Evolutionary conservation across 2,113 vertebrate genomes (phyloP).

Genomic region (Pongo abelii): DNA sequence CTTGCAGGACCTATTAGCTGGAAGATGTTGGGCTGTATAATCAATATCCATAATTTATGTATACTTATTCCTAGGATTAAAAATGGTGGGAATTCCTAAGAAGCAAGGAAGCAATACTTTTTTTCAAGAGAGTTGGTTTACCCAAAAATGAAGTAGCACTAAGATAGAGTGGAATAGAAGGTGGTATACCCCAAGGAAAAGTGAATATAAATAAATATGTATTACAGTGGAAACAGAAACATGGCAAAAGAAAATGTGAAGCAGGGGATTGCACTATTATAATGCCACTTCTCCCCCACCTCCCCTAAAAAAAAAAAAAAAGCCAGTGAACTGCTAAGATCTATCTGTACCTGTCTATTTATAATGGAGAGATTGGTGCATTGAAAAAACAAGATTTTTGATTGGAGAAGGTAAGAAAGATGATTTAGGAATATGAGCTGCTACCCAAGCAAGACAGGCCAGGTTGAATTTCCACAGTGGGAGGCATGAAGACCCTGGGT

Average conservation of each 20-base stretch:
- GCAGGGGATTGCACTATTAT: background rate
- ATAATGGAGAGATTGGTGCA: background rate
- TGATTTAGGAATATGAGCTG: background rate
- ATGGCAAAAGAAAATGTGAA: background rate
- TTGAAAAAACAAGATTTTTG: background rate
- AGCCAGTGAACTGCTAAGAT: background rate
- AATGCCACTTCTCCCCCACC: background rate
- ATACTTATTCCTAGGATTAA: background rate
- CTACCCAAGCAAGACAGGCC: background rate
- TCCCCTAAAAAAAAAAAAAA: background rate
- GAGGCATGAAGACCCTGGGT: background rate
- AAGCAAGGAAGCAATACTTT: background rate
- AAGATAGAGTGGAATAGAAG: background rate
- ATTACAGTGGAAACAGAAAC: background rate
- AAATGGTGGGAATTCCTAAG: background rate
- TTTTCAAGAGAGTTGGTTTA: constrained; percentile 9
- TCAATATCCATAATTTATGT: background rate
- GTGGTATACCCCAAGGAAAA: background rate
- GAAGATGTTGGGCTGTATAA: background rate
- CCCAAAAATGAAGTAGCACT: background rate
- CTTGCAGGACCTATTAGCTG: background rate
- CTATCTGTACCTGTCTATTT: background rate
- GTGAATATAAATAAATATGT: background rate
- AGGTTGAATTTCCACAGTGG: background rate
- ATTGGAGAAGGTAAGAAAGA: background rate